Base-by-base conservation (phyloP, 1,140 invertebrate species). In the Drosophila micromelanica region DNA sequence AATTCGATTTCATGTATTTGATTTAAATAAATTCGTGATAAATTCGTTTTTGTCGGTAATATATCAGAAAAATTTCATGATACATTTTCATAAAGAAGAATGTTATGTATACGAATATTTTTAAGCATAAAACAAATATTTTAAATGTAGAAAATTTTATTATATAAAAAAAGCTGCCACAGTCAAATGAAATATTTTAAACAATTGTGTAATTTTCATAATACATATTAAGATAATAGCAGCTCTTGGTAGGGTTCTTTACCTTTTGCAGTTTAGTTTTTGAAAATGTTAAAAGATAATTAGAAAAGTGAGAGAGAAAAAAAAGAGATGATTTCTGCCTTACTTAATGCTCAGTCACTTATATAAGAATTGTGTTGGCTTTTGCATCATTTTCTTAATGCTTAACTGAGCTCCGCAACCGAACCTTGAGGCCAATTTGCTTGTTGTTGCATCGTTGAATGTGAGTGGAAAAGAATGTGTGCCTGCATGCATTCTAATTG, bases 401-500 rank as follows among this genome's bases (percentile, higher is more conserved):
- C 38, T 55, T 45, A 51, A 35, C 27, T 6, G 17, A 52, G 40
- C 54, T 45, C 43, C 46, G 35, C 62, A 45, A 51, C 37, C 61
- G 54, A 73, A 55, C 63, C 71, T 55, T 69, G 56, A 30, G 70
- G 56, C 69, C 61, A 71, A 42, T 64, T 63, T 48, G 49, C 27
- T 30, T 37, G n/a, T 11, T 52, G 56, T 38, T 40, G n/a, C 23
- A 3, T 12, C 7, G 38, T 40, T 5, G 55, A 43, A 27, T 62
- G 61, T 61, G 55, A 74, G 51, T 65, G 63, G 48, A 48, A 55
- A 85, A 79, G 77, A 86, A 86, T 87, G 77, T 71, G 65, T 61
- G 70, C 76, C 52, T 70, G 80, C 73, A 65, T 85, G 81, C 81
- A 86, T 86, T 85, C 81, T 85, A 86, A 85, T 86, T 85, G 81